Percentiles rank a stretch among this genome's conserved stretches.
These are phyloP conservation scores for Sebastes vulpes DNA, from an alignment of 2,797 vertebrate species.

Conservation along the genomic window DNA sequence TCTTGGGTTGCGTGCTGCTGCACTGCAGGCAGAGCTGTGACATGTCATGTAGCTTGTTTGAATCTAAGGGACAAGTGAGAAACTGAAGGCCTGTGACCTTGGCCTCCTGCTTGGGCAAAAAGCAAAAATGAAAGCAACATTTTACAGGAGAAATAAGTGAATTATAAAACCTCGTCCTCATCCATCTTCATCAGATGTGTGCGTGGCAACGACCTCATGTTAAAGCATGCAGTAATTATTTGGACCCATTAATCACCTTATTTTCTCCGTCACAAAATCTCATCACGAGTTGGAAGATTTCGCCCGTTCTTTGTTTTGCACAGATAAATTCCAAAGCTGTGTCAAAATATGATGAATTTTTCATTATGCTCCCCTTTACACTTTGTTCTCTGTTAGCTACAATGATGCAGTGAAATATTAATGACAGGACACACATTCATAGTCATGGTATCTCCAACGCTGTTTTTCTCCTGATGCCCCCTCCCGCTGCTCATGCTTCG, in stretches of 20 bases:
- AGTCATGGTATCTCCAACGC: constrained; percentile 42
- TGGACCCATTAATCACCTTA: constrained; percentile 44
- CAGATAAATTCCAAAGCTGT: constrained; percentile 66
- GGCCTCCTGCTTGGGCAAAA: constrained; percentile 7
- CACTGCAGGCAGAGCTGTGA: constrained; percentile 52
- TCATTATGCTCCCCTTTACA: constrained; percentile 78
- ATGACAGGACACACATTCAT: constrained; percentile 75
- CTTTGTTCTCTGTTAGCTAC: constrained; percentile 75
- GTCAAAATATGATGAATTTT: constrained; percentile 83
- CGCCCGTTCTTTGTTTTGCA: constrained; percentile 46
- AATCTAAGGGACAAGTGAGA: constrained; percentile 70
- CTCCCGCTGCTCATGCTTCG: constrained; percentile 65
- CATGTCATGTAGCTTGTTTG: constrained; percentile 63
- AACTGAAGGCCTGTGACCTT: constrained; percentile 69
- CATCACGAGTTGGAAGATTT: constrained; percentile 19
- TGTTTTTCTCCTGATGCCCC: constrained; percentile 52
- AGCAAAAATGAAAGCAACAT: constrained; percentile 1
- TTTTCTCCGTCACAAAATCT: constrained; percentile 42
- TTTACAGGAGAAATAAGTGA: constrained; percentile 17
- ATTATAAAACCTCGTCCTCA: not conserved
- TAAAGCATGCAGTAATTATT: constrained; percentile 32
- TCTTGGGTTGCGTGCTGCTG: constrained; percentile 58
- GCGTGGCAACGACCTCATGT: not conserved
- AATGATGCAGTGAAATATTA: constrained; percentile 84
- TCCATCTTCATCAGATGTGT: constrained; percentile 29